Conservation (phyloP, 2,113 vertebrate genomes). For the Perca flavescens region DNA sequence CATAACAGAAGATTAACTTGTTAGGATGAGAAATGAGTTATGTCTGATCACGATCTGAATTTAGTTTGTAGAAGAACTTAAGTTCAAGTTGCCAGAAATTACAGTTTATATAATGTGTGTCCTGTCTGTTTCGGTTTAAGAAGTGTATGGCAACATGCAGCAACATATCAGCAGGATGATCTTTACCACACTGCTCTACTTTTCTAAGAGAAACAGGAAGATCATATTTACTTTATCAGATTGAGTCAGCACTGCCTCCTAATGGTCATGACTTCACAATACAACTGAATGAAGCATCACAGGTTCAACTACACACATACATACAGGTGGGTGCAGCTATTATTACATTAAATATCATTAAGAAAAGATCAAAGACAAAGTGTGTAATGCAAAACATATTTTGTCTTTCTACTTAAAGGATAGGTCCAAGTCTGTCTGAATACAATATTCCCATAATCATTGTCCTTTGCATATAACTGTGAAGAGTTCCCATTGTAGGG, state of each 20-base stretch:
- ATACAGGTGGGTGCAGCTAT: neutral
- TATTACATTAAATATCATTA: neutral
- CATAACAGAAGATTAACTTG: neutral
- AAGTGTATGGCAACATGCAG: neutral
- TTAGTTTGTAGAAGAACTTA: neutral
- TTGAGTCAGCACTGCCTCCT: conserved; percentile 40
- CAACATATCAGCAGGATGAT: neutral
- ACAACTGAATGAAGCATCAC: conserved; percentile 17
- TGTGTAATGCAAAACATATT: neutral
- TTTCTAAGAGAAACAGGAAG: neutral
- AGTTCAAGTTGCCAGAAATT: neutral
- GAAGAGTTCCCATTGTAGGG: neutral
- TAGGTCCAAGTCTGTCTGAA: neutral
- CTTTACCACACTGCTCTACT: neutral
- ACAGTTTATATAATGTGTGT: neutral
- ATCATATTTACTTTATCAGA: neutral
- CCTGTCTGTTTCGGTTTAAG: neutral
- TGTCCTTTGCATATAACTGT: neutral
- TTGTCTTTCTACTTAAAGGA: neutral
- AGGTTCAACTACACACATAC: neutral
- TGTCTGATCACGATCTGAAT: neutral
- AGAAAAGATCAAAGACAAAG: neutral
- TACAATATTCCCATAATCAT: neutral
- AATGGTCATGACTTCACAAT: conserved; percentile 42
- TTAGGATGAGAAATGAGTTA: neutral